Conservation (phyloP, 1,140 invertebrate genomes). For the Drosophila sechellia region DNA sequence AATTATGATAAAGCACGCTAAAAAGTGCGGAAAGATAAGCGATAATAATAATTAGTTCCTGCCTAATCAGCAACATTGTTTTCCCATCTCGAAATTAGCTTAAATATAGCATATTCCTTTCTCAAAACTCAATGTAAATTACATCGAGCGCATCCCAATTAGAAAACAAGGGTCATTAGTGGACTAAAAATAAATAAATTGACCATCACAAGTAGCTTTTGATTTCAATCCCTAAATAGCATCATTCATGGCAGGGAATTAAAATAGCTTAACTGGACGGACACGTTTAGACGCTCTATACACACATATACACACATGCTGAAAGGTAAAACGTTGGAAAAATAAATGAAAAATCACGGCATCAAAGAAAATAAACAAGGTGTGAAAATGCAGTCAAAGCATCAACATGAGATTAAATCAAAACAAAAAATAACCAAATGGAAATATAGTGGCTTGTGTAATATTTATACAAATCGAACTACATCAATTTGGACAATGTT, state of each 20-base stretch:
- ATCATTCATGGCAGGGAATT: neutral
- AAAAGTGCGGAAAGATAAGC: neutral
- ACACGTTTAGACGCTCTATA: neutral
- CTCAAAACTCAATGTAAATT: neutral
- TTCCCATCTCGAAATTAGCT: neutral
- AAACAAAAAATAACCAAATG: neutral
- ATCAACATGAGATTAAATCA: neutral
- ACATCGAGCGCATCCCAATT: neutral
- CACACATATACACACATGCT: neutral
- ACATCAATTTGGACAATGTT: neutral
- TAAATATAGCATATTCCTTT: neutral
- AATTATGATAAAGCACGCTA: neutral
- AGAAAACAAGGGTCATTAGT: neutral
- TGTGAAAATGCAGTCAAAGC: neutral
- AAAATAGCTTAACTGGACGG: neutral
- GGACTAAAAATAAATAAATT: constrained; percentile 3
- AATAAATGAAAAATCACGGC: neutral
- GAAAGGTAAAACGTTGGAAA: neutral
- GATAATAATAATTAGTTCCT: neutral
- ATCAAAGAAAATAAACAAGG: neutral
- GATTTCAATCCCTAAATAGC: neutral
- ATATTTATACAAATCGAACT: neutral
- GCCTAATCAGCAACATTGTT: neutral
- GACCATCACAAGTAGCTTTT: constrained; percentile 6
- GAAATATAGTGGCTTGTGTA: neutral